These are phyloP conservation scores for Luperina testacea DNA, from an alignment of 2,888 invertebrate species.

Conservation along the genomic window DNA sequence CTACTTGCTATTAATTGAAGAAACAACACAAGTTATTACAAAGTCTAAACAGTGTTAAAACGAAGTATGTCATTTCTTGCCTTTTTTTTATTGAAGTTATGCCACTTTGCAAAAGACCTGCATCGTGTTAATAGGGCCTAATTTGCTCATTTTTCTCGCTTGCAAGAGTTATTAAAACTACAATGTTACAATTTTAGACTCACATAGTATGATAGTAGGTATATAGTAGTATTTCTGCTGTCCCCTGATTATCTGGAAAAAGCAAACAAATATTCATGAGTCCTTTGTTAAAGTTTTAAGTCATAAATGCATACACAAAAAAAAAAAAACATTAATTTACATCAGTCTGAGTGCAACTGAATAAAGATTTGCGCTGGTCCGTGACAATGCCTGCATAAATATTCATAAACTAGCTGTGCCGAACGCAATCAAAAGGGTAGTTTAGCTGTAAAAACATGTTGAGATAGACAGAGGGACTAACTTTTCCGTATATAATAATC, in stretches of 20 bases:
- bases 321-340: conserved; percentile 17
- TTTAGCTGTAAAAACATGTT: conserved; percentile 15
- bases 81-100: too few relatives aligned
- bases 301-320: neutral
- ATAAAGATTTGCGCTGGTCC: neutral
- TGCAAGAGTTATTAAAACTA: neutral
- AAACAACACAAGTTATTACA: too few relatives aligned
- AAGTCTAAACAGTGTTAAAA: too few relatives aligned
- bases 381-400: conserved; percentile 33
- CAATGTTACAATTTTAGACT: neutral
- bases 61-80: too few relatives aligned
- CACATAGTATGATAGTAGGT: neutral
- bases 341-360: conserved; percentile 12
- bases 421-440: conserved; percentile 26
- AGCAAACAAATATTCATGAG: conserved; percentile 18
- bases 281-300: neutral
- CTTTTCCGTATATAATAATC: neutral
- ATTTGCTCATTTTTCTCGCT: neutral
- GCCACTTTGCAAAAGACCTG: too few relatives aligned
- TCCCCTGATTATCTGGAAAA: conserved; percentile 36
- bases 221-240: neutral
- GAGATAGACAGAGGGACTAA: neutral
- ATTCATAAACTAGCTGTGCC: conserved; percentile 20
- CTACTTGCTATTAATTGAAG: too few relatives aligned
- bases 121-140: too few relatives aligned